Conservation (phyloP, 2,797 vertebrate genomes). For the Chaetodon trifasciatus region DNA sequence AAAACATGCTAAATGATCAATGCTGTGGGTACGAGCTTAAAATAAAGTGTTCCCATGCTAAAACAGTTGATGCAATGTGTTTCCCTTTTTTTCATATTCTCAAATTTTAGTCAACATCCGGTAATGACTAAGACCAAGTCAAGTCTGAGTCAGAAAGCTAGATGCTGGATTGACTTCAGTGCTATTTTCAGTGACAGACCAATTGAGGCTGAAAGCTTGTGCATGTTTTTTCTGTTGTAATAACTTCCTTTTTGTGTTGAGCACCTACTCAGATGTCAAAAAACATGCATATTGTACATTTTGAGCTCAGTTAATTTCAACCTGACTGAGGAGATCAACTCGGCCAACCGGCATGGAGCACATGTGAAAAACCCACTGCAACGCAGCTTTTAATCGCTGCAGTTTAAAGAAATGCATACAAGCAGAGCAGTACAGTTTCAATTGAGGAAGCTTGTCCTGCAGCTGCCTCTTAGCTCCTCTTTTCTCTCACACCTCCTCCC, state of each 20-base stretch:
- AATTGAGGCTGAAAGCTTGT: neutral
- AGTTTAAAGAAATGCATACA: neutral
- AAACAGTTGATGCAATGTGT: too few species aligned
- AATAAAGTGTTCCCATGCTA: too few species aligned
- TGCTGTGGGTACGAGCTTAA: too few species aligned
- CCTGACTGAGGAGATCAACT: neutral
- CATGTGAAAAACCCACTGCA: neutral
- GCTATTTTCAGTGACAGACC: neutral
- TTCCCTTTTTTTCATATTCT: too few species aligned
- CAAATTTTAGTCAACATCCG: too few species aligned
- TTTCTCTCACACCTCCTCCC: neutral
- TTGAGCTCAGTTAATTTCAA: too few species aligned
- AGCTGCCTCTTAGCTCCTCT: conserved; percentile 21
- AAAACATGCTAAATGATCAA: too few species aligned
- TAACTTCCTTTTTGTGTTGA: neutral
- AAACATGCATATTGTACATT: neutral
- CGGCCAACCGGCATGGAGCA: neutral
- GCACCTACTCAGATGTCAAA: neutral
- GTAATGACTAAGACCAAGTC: too few species aligned
- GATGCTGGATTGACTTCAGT: neutral
- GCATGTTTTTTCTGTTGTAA: neutral
- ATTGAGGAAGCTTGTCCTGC: conserved; percentile 2
- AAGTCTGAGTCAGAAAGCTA: too few species aligned
- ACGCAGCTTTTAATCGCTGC: neutral
- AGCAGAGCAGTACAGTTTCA: neutral